phyloP scores from a whole-genome alignment of 2,888 invertebrate genomes.

The Papilio protenor region DNA sequence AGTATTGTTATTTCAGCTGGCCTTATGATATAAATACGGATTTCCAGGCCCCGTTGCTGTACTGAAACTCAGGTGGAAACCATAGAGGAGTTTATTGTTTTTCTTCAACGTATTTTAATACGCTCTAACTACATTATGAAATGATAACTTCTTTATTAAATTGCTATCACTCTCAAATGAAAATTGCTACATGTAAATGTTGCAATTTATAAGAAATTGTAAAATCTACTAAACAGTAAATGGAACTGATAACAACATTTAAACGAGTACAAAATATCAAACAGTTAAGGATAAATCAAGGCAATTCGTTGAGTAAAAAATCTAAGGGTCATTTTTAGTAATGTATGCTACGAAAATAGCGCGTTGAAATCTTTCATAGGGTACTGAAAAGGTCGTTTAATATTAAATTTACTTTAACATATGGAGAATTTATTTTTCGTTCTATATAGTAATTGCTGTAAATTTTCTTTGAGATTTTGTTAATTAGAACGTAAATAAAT shows the following conservation, averaged over 20 bases:
- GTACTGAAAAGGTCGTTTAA: slow-evolving; percentile 40
- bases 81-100: not conserved
- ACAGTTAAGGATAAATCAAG: slow-evolving; percentile 38
- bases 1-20: slow-evolving; percentile 29
- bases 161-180: not conserved
- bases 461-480: not conserved
- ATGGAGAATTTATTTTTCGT: too few species aligned
- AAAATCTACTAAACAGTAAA: not conserved
- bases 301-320: slow-evolving; percentile 62
- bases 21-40: slow-evolving; percentile 4
- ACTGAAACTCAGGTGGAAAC: not conserved
- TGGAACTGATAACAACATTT: not conserved
- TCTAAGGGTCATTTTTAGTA: slow-evolving; percentile 71
- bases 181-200: too few species aligned
- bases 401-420: too few species aligned
- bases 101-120: not conserved
- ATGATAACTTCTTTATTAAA: not conserved
- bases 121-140: not conserved
- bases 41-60: not conserved
- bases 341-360: slow-evolving; percentile 49
- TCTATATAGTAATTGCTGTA: not conserved
- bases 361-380: slow-evolving; percentile 74
- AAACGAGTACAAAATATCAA: not conserved
- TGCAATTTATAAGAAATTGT: too few species aligned
- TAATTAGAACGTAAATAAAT: too few species aligned